Conservation (phyloP, 2,797 vertebrate genomes). For the Glyptemys insculpta region DNA sequence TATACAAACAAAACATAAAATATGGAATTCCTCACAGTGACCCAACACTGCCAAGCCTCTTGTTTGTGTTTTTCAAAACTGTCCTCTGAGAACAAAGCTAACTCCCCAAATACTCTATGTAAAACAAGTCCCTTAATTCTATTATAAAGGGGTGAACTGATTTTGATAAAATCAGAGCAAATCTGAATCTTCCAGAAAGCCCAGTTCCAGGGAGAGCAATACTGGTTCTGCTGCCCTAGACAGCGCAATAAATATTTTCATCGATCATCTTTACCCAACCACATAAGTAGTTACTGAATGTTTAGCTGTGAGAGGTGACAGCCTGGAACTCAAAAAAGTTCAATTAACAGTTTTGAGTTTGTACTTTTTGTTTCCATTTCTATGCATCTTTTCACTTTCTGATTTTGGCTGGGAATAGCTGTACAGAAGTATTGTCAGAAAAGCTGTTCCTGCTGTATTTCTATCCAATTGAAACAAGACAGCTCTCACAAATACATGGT, state of each 20-base stretch:
- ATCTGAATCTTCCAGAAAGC: not conserved
- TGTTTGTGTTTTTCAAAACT: not conserved
- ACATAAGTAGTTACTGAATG: not conserved
- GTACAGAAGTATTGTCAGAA: not conserved
- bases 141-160: not conserved
- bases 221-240: not conserved
- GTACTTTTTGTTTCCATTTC: not conserved
- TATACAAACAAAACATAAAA: not conserved
- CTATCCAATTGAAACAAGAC: not conserved
- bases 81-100: not conserved
- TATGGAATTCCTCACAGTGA: not conserved
- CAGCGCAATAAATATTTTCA: not conserved
- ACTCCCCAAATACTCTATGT: not conserved
- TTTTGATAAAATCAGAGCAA: not conserved
- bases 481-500: accelerated
- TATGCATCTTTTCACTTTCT: not conserved
- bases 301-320: not conserved
- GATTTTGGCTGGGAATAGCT: not conserved
- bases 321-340: not conserved
- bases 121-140: not conserved
- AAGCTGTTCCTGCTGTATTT: not conserved
- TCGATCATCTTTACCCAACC: not conserved
- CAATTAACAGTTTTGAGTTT: not conserved
- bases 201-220: not conserved
- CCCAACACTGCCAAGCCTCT: not conserved